Evolutionary conservation across 2,888 invertebrate species (phyloP), one percentile per base, ranked within the genome.

Genomic region (Thelaira solivaga): DNA sequence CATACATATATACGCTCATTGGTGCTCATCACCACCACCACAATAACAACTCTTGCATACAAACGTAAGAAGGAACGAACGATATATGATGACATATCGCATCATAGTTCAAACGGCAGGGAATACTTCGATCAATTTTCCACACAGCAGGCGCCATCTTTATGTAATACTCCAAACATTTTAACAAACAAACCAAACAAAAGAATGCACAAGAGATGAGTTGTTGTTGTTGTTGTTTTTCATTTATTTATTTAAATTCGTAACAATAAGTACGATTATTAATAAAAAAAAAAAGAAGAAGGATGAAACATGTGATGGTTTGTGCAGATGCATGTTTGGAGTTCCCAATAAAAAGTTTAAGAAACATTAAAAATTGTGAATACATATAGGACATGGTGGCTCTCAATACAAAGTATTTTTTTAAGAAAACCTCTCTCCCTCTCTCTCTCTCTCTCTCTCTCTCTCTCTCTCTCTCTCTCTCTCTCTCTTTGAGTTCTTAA

Each of bases 51-150:
- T n/a, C n/a, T n/a, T n/a, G 53, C 43, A 24, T 43, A 57, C 43
- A 11, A 22, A 22, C 20, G 24, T 26, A 47, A 39, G 22, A 29
- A 43, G 36, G 7, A 36, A 53, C 39, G 51, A 39, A 57, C 83
- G 83, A 88, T 87, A 88, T 88, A 88, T 88, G 88, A 88, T 88
- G 88, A 88, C 88, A 88, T 88, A 88, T 88, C 88, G 88, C 88
- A 85, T 88, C 88, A 88, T 88, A 88, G 88, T 88, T 88, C 88
- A 88, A 89, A 87, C 88, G 85, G 86, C 88, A 89, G 88, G 88
- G 88, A 88, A 86, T 88, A 88, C 86, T 86, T 86, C 86, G 88
- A 89, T 89, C 88, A 89, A 89, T 89, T 89, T 89, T 86, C 84
- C 82, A 86, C 88, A 85, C 88, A 89, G 88, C 88, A 85, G 88